These are phyloP conservation scores for Hydropotes inermis DNA, from an alignment of 2,113 vertebrate species.

Conservation along the genomic window DNA sequence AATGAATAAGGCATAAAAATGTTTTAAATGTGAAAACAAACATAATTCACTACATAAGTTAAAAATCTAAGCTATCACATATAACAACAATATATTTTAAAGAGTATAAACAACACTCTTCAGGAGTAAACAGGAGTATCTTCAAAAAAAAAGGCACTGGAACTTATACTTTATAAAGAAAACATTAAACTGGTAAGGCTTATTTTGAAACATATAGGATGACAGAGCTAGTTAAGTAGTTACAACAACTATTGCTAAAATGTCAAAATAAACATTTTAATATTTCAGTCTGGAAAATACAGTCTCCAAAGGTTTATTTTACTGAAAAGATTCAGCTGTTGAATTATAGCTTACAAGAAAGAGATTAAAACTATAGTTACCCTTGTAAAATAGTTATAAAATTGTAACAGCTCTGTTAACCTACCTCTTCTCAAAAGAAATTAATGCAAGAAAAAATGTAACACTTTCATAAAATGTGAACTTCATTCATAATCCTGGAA, in stretches of 20 bases:
- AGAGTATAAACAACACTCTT: not conserved
- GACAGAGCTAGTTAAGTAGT: not conserved
- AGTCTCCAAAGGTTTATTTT: constrained; percentile 12
- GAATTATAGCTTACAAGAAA: not conserved
- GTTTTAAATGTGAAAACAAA: constrained; percentile 34
- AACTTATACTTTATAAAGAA: constrained; percentile 8
- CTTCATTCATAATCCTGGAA: not conserved
- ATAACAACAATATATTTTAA: constrained; percentile 37
- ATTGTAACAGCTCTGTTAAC: not conserved
- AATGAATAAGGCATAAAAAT: constrained; percentile 31
- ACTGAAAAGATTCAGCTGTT: constrained; percentile 31
- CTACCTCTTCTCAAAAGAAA: not conserved
- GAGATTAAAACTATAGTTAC: not conserved
- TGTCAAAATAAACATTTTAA: constrained; percentile 39
- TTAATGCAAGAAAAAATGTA: not conserved
- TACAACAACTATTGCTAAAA: constrained; percentile 1
- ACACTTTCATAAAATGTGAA: constrained; percentile 1
- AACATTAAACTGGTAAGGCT: not conserved
- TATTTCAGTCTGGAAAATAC: constrained; percentile 36
- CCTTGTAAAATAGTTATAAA: not conserved
- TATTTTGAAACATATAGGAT: not conserved
- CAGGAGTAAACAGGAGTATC: not conserved
- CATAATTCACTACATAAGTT: not conserved
- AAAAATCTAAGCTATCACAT: constrained; percentile 11
- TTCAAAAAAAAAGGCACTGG: not conserved